These are phyloP conservation scores for Campylomormyrus numenius DNA, from an alignment of 2,113 vertebrate species.

Conservation along the genomic window DNA sequence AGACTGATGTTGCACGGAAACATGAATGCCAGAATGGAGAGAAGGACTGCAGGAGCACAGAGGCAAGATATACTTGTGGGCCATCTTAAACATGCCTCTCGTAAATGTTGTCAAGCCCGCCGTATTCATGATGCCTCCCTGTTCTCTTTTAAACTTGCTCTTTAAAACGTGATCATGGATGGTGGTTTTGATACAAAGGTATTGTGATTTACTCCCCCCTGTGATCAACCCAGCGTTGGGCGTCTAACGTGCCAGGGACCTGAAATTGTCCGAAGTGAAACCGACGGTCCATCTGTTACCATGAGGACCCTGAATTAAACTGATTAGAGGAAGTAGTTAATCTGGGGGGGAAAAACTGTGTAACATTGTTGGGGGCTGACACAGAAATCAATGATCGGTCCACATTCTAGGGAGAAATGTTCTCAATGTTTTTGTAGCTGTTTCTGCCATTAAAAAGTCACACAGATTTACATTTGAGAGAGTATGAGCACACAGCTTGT, in stretches of 20 bases:
- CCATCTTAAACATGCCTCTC: background rate
- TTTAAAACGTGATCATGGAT: background rate
- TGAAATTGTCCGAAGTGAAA: background rate
- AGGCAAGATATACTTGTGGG: background rate
- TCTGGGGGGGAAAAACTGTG: background rate
- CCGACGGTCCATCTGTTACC: background rate
- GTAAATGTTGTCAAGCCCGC: background rate
- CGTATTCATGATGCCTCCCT: background rate
- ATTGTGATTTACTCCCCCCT: background rate
- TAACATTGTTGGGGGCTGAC: background rate
- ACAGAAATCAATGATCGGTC: background rate
- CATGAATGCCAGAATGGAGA: conserved; percentile 20
- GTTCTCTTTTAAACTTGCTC: background rate
- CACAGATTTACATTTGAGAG: background rate
- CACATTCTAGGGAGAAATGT: background rate
- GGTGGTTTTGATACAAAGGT: background rate
- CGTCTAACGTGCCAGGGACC: background rate
- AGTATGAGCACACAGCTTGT: too few relatives aligned
- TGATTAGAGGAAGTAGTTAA: background rate
- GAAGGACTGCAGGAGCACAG: background rate
- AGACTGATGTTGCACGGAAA: conserved; percentile 31
- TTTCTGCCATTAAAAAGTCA: background rate
- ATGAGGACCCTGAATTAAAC: background rate
- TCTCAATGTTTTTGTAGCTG: background rate
- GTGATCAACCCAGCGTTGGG: background rate